phyloP scores from a whole-genome alignment of 2,797 vertebrate genomes.

The Pseudopleuronectes americanus region DNA sequence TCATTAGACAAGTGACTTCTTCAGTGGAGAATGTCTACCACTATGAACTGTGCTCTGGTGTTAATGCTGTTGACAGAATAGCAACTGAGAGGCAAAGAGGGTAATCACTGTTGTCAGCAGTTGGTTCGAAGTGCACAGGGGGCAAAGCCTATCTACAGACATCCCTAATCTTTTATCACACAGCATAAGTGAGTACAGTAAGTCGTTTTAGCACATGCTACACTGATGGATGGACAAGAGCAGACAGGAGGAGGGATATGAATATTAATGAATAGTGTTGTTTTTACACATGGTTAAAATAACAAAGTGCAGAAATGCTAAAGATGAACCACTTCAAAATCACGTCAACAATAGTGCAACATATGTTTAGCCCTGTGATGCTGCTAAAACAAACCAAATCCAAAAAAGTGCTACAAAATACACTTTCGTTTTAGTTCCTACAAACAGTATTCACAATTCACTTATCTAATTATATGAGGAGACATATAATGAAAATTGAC shows the following conservation, averaged over 20 bases:
- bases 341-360: too few species aligned
- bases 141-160: constrained; percentile 63
- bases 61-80: constrained; percentile 51
- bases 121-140: constrained; percentile 63
- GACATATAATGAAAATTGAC: too few species aligned
- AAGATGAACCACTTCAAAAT: too few species aligned
- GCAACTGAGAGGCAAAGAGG: constrained; percentile 63
- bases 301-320: too few species aligned
- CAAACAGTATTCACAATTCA: background rate
- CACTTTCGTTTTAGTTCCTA: background rate
- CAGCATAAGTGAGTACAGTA: constrained; percentile 56
- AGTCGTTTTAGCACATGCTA: constrained; percentile 35
- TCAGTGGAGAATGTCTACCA: constrained; percentile 27
- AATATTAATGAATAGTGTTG: background rate
- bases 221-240: constrained; percentile 43
- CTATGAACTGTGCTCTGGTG: constrained; percentile 44
- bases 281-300: background rate
- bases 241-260: constrained; percentile 6
- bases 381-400: too few species aligned
- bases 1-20: constrained; percentile 52
- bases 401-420: too few species aligned
- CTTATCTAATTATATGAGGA: background rate
- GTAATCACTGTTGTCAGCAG: constrained; percentile 75
- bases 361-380: too few species aligned
- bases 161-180: constrained; percentile 67